Conservation (phyloP, 92 coral and sea anemone genomes). For the Metridium senile region DNA sequence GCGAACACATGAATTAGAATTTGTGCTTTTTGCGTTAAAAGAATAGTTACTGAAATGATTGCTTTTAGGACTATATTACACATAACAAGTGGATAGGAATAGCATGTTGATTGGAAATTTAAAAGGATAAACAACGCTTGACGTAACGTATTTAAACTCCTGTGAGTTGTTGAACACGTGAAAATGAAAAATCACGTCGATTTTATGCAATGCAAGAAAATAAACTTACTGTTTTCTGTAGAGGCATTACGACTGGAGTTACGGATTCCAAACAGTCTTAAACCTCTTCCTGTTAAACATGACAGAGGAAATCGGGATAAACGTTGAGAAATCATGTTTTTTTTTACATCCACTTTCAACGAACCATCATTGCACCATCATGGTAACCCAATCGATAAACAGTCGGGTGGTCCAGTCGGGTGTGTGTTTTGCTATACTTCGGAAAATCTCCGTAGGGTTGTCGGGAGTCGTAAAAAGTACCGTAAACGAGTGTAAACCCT, state of each 20-base stretch:
- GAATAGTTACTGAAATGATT: no score
- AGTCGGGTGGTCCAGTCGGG: no score
- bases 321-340: constrained; percentile 2
- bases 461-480: background rate
- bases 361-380: background rate
- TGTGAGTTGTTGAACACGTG: background rate
- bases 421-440: background rate
- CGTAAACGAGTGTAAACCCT: no score
- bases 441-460: background rate
- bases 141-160: no score
- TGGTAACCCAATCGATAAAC: constrained; percentile 1
- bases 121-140: no score
- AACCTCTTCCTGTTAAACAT: background rate
- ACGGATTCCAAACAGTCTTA: background rate
- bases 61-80: no score
- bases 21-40: no score
- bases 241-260: background rate
- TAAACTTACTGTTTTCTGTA: constrained; percentile 1
- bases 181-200: background rate
- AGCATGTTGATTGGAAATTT: no score
- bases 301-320: background rate
- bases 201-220: background rate
- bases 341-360: background rate
- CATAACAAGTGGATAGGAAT: no score
- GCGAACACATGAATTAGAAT: no score